phyloP scores from a whole-genome alignment of 2,113 vertebrate species.

The Balaenoptera acutorostrata region DNA sequence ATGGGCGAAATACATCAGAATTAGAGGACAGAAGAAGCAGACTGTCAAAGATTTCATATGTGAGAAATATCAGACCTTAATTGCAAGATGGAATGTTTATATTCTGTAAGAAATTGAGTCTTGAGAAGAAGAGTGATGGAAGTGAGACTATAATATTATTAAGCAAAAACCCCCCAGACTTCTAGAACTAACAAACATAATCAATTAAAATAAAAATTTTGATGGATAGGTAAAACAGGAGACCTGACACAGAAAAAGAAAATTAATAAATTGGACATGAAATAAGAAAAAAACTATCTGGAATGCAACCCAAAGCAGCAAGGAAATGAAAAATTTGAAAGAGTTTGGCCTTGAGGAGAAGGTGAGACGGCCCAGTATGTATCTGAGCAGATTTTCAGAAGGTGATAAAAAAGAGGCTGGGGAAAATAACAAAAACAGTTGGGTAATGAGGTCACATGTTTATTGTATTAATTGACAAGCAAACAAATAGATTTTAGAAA shows the following conservation, averaged over 20 bases:
- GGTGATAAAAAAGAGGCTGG: background rate
- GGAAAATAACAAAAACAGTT: background rate
- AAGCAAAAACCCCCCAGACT: background rate
- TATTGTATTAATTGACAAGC: background rate
- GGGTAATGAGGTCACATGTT: background rate
- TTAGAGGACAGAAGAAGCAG: background rate
- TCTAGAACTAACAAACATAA: background rate
- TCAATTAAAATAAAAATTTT: background rate
- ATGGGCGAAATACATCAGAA: background rate
- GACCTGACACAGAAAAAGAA: background rate
- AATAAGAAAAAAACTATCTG: background rate
- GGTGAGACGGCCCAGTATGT: background rate
- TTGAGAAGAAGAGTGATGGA: background rate
- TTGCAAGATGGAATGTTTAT: background rate
- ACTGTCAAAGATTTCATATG: background rate
- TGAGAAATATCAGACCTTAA: background rate
- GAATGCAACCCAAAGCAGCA: background rate
- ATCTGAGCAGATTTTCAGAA: background rate
- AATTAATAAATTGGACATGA: background rate
- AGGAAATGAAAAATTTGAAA: background rate
- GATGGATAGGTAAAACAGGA: background rate
- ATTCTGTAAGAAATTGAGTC: background rate
- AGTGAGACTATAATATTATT: background rate
- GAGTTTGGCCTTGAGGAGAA: background rate
- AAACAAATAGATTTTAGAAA: background rate